phyloP scores from a whole-genome alignment of 2,113 vertebrate genomes.

The Nestor notabilis region DNA sequence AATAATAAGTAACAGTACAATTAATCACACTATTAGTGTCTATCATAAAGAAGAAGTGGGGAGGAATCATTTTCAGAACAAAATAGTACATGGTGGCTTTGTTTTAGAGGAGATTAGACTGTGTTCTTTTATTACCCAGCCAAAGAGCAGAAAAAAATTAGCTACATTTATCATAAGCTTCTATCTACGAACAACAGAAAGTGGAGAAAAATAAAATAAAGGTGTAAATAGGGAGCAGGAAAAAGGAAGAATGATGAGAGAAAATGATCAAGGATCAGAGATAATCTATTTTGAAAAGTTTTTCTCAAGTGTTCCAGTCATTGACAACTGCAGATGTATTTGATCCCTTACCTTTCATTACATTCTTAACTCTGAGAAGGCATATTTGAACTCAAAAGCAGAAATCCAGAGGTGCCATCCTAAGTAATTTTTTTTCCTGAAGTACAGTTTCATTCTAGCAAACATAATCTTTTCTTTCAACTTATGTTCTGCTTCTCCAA shows the following conservation, averaged over 20 bases:
- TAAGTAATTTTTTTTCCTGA: not conserved
- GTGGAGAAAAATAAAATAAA: not conserved
- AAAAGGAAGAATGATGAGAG: not conserved
- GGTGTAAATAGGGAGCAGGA: not conserved
- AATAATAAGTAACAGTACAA: not conserved
- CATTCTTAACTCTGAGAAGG: not conserved
- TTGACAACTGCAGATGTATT: not conserved
- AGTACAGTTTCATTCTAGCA: not conserved
- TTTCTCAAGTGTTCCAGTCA: not conserved
- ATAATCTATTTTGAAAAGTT: not conserved
- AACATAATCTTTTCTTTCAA: not conserved
- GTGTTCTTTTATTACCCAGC: not conserved
- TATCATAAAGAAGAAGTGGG: not conserved
- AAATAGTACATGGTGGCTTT: not conserved
- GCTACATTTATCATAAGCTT: not conserved
- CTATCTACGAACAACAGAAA: not conserved
- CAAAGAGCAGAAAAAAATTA: not conserved
- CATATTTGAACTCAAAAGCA: not conserved
- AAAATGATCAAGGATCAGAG: not conserved
- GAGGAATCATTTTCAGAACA: not conserved
- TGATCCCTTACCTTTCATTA: not conserved
- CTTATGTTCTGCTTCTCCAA: not conserved
- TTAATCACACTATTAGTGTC: not conserved
- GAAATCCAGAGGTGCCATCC: not conserved
- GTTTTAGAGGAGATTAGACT: not conserved